phyloP scores from a whole-genome alignment of 2,888 invertebrate species.

The Papilio gigon region DNA sequence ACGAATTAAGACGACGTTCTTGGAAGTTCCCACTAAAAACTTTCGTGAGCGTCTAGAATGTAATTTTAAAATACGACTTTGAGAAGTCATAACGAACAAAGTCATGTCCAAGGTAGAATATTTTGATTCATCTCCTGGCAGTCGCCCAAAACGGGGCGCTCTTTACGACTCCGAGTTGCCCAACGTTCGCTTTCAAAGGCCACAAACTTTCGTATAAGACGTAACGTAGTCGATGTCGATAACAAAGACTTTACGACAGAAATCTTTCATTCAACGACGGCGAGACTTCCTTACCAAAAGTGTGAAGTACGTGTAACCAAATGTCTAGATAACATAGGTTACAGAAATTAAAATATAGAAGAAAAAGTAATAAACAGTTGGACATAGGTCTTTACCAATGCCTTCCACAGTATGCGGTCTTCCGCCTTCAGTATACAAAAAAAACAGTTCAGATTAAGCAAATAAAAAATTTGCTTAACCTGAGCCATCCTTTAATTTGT shows the following conservation, averaged over 20 bases:
- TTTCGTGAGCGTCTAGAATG: slow-evolving; percentile 15
- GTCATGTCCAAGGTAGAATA: slow-evolving; percentile 69
- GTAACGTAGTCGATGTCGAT: slow-evolving; percentile 13
- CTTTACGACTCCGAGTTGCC: slow-evolving; percentile 52
- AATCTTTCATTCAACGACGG: background rate
- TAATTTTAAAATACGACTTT: slow-evolving; percentile 41
- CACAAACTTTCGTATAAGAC: slow-evolving; percentile 31
- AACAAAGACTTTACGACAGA: slow-evolving; percentile 25
- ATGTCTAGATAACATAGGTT: no score
- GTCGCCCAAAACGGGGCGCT: slow-evolving; percentile 65
- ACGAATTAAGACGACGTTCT: slow-evolving; percentile 9
- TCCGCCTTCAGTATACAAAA: no score
- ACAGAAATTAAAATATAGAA: no score
- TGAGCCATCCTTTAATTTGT: no score
- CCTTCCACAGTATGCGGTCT: no score
- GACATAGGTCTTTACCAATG: no score
- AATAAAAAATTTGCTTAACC: no score
- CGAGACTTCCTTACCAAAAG: background rate
- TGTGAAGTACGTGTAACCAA: background rate
- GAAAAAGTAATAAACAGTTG: no score
- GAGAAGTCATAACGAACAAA: slow-evolving; percentile 53
- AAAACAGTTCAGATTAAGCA: no score
- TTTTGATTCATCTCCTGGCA: slow-evolving; percentile 66
- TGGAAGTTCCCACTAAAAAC: slow-evolving; percentile 24
- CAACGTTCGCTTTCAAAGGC: slow-evolving; percentile 45